Evolutionary conservation across 2,888 invertebrate genomes (phyloP).

Genomic region (Dasypogon diadema): DNA sequence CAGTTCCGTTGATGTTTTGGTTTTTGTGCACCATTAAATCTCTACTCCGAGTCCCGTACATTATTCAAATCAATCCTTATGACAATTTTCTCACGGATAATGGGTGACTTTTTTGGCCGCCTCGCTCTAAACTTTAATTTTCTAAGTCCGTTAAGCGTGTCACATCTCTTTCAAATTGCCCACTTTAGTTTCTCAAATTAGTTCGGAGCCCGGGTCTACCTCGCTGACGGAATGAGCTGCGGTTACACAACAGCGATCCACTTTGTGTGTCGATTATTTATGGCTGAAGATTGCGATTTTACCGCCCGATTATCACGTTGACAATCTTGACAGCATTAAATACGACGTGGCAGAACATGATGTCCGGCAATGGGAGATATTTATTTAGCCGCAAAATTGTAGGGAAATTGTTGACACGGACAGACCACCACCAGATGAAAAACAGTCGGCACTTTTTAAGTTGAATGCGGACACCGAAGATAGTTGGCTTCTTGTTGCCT

Average conservation of each 20-base stretch:
- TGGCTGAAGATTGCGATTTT: slow-evolving; percentile 39
- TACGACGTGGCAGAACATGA: slow-evolving; percentile 52
- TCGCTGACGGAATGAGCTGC: background rate
- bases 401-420: slow-evolving; percentile 22
- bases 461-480: slow-evolving; percentile 22
- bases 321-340: slow-evolving; percentile 52
- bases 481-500: background rate
- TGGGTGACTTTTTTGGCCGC: background rate
- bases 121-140: background rate
- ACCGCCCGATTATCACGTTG: slow-evolving; percentile 51
- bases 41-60: background rate
- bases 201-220: background rate
- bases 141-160: slow-evolving; percentile 26
- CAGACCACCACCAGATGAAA: slow-evolving; percentile 43
- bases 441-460: slow-evolving; percentile 46
- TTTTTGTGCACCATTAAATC: background rate
- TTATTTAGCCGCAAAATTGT: slow-evolving; percentile 30
- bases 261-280: slow-evolving; percentile 48
- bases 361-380: slow-evolving; percentile 49
- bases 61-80: slow-evolving; percentile 26
- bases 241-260: slow-evolving; percentile 32
- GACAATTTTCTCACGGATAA: slow-evolving; percentile 30
- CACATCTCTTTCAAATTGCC: slow-evolving; percentile 6
- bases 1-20: background rate
- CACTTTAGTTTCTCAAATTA: slow-evolving; percentile 21